These are phyloP conservation scores for Phataginus tetradactyla DNA, from an alignment of 2,797 vertebrate genomes.

Conservation along the genomic window DNA sequence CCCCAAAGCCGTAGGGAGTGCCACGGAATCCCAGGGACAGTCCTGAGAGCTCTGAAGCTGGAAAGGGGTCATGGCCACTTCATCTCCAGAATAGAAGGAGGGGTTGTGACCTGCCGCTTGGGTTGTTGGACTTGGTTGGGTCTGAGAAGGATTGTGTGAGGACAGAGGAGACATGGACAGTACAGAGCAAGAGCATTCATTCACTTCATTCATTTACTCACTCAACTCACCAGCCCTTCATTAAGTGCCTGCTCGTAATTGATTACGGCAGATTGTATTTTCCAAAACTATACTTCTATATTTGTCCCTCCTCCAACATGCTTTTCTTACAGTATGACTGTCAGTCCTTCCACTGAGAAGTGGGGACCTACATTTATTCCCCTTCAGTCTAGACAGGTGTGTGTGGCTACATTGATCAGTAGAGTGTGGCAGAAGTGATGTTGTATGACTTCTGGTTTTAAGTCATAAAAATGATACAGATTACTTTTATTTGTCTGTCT, in stretches of 20 bases:
- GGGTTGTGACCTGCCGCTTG: conserved; percentile 63
- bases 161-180: conserved; percentile 77
- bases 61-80: conserved; percentile 61
- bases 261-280: not conserved
- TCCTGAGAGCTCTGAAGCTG: conserved; percentile 28
- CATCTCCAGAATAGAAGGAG: conserved; percentile 78
- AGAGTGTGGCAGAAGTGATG: not conserved
- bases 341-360: not conserved
- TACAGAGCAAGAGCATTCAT: conserved; percentile 74
- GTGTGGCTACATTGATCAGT: not conserved
- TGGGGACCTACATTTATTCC: not conserved
- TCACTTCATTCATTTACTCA: not conserved
- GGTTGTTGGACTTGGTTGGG: conserved; percentile 78
- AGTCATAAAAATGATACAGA: not conserved
- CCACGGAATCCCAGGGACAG: not conserved
- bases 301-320: not conserved
- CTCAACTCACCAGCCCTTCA: not conserved
- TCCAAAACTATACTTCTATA: not conserved
- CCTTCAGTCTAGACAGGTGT: not conserved
- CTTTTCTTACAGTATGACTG: not conserved
- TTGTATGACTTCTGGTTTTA: not conserved
- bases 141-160: conserved; percentile 84
- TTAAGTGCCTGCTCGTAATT: not conserved
- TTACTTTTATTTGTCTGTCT: not conserved
- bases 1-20: not conserved